Percentiles rank a stretch among this genome's conserved stretches.
These are phyloP conservation scores for Meriones psammophilus DNA, from an alignment of 2,797 vertebrate genomes.

Conservation along the genomic window DNA sequence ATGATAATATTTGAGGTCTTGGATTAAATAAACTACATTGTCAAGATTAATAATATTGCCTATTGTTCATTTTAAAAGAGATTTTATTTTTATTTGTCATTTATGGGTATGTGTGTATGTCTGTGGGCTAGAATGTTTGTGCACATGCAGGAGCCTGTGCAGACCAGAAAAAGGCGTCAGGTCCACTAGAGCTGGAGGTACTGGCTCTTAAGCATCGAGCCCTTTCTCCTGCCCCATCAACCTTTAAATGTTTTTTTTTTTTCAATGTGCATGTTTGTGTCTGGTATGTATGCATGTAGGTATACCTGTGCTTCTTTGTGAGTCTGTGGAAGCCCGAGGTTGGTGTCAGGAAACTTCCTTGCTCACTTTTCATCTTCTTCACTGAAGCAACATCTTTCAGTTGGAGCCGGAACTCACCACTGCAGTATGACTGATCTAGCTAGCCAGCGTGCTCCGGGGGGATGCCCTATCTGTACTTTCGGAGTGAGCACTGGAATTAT, in stretches of 20 bases:
- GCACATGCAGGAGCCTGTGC: neutral
- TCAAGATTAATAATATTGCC: neutral
- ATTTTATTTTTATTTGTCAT: neutral
- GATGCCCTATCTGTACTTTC: neutral
- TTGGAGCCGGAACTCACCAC: neutral
- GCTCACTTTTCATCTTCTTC: neutral
- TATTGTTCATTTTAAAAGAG: neutral
- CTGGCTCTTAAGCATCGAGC: neutral
- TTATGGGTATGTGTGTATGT: neutral
- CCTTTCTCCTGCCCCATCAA: neutral
- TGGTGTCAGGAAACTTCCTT: neutral
- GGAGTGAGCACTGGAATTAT: neutral
- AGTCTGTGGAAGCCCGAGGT: neutral
- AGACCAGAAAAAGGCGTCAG: neutral
- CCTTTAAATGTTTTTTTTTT: neutral
- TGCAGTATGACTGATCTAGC: neutral
- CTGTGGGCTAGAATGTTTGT: neutral
- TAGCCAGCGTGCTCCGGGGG: too few relatives aligned
- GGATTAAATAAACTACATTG: neutral
- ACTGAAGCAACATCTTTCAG: neutral
- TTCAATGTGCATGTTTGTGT: neutral
- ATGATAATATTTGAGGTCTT: conserved; percentile 35
- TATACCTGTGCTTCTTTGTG: neutral
- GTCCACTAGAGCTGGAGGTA: neutral
- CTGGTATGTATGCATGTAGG: neutral